Percentiles rank a stretch among this genome's conserved stretches.
These are phyloP conservation scores for Gymnarchus niloticus DNA, from an alignment of 2,113 vertebrate species.

Conservation along the genomic window DNA sequence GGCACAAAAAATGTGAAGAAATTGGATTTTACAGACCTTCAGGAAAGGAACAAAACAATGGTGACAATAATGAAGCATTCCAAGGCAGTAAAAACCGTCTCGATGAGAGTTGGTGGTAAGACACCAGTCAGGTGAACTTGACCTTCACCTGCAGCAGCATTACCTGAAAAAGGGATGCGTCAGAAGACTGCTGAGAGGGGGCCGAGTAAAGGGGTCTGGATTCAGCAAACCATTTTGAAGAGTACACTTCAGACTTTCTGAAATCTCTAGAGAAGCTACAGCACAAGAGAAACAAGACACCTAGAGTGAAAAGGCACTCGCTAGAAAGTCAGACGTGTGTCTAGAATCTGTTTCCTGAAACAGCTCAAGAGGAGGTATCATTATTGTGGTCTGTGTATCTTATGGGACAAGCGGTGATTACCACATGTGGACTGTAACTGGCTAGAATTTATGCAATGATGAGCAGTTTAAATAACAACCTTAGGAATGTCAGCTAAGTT, in stretches of 20 bases:
- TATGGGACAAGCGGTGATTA: background rate
- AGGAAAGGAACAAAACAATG: background rate
- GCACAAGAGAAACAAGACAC: background rate
- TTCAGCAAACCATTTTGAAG: constrained; percentile 71
- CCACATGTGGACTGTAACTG: background rate
- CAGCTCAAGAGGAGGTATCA: background rate
- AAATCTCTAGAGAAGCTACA: constrained; percentile 60
- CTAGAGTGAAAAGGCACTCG: background rate
- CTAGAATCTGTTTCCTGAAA: too few relatives aligned
- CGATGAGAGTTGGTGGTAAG: background rate
- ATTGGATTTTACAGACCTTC: background rate
- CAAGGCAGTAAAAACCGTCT: background rate
- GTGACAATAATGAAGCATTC: background rate
- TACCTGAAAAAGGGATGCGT: constrained; percentile 90
- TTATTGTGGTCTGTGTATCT: background rate
- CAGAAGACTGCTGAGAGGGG: constrained; percentile 71
- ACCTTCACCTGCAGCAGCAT: background rate
- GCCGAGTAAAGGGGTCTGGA: constrained; percentile 69
- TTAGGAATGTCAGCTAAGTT: background rate
- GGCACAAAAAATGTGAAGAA: background rate
- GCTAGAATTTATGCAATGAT: background rate
- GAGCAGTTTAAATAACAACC: background rate
- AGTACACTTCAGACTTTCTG: constrained; percentile 70
- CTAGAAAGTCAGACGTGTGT: background rate
- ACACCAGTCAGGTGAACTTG: background rate